Base-by-base conservation (phyloP, 2,113 vertebrate species). In the Megaceryle maxima region DNA sequence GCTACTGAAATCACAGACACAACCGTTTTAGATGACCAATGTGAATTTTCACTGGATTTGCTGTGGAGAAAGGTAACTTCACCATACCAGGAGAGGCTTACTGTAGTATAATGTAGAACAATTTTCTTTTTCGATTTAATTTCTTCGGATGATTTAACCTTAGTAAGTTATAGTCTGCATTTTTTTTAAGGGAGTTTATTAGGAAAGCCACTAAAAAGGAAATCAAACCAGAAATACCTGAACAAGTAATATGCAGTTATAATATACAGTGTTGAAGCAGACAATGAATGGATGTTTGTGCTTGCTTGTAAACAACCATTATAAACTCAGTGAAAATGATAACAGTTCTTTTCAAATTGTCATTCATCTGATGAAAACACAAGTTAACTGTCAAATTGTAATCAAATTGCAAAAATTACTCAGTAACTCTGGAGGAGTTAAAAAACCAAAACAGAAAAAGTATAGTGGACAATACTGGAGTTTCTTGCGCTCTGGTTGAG, bases 71-170 rank as follows among this genome's bases (percentile, higher is more conserved):
- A 74, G 25, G 22, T 55, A 77, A 59, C 22, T 20, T 35, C 48
- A 12, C n/a, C 26, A 9, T 17, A 5, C 28, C 24, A 26, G 70
- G 46, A 64, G 31, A 43, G 60, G 31, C 25, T 88, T 29, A 11
- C 16, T 59, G 0, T 43, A 37, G 13, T 19, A 18, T 8, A 50
- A 35, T 10, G 7, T 37, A 39, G 28, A 9, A 19, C 18, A 67
- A 17, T 33, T 85, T 94, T 50, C 28, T 51, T 76, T 51, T 77
- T 66, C 25, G 39, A 2, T 66, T 44, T 26, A 9, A 35, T 57
- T 73, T 63, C 16, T 51, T 56, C 1, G 15, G 19, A 25, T 3
- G 3, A 33, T 70, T 87, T 69, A 2, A 1, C 25, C 0, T 2
- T 56, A 46, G 4, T 37, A 88, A 51, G 6, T 68, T 74, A 15